Evolutionary conservation across 2,113 vertebrate genomes (phyloP), one percentile per base, ranked within the genome.

Genomic region (Cheirogaleus medius): DNA sequence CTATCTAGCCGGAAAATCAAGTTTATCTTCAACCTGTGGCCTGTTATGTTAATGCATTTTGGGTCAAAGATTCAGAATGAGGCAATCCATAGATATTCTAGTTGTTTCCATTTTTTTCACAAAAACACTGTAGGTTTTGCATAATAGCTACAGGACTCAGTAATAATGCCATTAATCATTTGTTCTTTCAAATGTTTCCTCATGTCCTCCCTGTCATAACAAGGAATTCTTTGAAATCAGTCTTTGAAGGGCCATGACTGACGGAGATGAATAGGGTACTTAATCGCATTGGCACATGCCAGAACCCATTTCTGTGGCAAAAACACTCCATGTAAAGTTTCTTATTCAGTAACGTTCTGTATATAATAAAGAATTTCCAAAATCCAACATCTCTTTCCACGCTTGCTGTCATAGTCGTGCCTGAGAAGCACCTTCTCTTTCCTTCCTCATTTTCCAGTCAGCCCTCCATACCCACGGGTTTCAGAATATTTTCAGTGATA

Each of bases 141-240:
- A 95, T 86, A 96, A 91, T 27, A 87, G 86, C 23, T 77, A 91
- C 2, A 87, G 74, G 63, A 71, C 42, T 96, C 68, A 69, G 78
- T 96, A 96, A 95, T 82, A 68, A 96, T 81, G 64, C 85, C 73
- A 95, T 96, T 95, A 97, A 97, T 97, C 82, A 94, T 58, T 81
- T 97, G 82, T 90, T 93, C 84, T 94, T 96, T 96, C 77, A 73
- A 96, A 95, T 96, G 83, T 91, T 93, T 98, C 91, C 86, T 93
- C 83, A 73, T 91, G 91, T 90, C 78, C 49, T 97, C 95, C 69
- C 11, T 63, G 74, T 91, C 90, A 87, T 84, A 95, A 90, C 6
- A n/a, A 97, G 78, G 21, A 60, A 90, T 81, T 97, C 83, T 96
- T 91, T 80, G 78, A 97, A 95, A 95, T 76, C 73, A 87, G 68